These are phyloP conservation scores for Julus scanicus DNA, from an alignment of 2,888 invertebrate species.

Conservation along the genomic window DNA sequence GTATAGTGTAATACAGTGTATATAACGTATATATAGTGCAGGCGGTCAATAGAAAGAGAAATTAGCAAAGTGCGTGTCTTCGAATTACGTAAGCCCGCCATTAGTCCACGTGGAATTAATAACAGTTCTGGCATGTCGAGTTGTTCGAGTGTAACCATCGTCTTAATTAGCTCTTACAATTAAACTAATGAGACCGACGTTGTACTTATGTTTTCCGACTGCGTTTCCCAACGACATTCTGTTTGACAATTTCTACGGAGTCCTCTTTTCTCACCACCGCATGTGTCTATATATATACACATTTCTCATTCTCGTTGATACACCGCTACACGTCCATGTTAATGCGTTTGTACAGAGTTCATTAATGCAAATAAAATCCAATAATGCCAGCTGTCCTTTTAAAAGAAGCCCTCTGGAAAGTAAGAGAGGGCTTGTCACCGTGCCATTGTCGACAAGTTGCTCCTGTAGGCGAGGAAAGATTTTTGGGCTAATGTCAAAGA, in stretches of 20 bases:
- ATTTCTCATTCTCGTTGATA: no score
- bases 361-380: conserved; percentile 47
- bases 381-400: conserved; percentile 44
- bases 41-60: conserved; percentile 12
- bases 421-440: background rate
- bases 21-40: no score
- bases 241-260: conserved; percentile 21
- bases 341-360: conserved; percentile 39
- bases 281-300: no score
- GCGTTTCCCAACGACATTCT: background rate
- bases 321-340: background rate
- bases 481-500: background rate
- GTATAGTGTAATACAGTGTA: no score
- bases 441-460: background rate
- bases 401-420: conserved; percentile 21
- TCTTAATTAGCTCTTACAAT: conserved; percentile 47
- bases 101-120: conserved; percentile 42
- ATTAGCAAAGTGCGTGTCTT: conserved; percentile 10
- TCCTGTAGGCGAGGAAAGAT: no score
- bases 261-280: background rate
- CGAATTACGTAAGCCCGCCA: conserved; percentile 18
- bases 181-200: conserved; percentile 45
- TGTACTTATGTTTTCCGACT: conserved; percentile 34
- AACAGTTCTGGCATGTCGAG: conserved; percentile 47
- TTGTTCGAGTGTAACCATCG: conserved; percentile 45